Conservation (phyloP, 92 coral and sea anemone genomes). For the Zoanthus gigantus region DNA sequence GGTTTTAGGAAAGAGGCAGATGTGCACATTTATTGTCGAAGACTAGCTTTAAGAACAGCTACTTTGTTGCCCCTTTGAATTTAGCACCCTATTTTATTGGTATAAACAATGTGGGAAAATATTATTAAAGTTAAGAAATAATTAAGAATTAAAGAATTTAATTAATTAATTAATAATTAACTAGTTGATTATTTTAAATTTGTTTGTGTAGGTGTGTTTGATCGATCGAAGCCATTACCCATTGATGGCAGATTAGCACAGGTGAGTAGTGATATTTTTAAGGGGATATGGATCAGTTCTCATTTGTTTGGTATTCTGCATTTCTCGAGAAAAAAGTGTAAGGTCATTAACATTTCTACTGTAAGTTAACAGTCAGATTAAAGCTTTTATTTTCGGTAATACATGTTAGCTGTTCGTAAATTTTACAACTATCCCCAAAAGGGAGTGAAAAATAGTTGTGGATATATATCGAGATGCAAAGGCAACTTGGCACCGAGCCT, state of each 20-base stretch:
- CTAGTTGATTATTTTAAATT: neutral
- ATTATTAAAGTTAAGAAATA: neutral
- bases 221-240: constrained; percentile 95
- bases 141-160: neutral
- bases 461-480: neutral
- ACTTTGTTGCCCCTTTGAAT: no score
- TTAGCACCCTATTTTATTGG: no score
- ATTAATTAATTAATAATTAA: neutral
- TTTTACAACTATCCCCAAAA: no score
- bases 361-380: neutral
- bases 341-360: neutral
- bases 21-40: no score
- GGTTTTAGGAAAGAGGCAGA: no score
- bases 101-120: neutral
- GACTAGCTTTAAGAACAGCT: no score
- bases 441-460: neutral
- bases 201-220: constrained; percentile 84
- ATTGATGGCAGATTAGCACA: constrained; percentile 87
- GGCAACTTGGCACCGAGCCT: neutral
- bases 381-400: neutral
- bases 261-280: constrained; percentile 50
- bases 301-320: neutral
- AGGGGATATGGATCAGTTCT: neutral
- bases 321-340: neutral
- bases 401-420: neutral